Conservation (phyloP, 1,140 invertebrate genomes). For the Conus ventricosus region DNA sequence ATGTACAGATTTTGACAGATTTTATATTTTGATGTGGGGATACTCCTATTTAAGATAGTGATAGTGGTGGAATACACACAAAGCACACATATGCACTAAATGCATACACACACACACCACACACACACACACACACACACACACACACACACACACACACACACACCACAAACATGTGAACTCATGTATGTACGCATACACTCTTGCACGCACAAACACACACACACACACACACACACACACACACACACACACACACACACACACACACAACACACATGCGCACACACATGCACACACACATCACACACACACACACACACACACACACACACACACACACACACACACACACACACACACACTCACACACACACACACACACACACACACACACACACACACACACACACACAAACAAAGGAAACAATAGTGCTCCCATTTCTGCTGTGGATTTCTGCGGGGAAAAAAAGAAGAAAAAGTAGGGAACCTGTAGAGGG, state of each 20-base stretch:
- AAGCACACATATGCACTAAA: background rate
- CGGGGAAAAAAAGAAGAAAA: too few relatives aligned
- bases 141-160: background rate
- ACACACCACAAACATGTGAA: background rate
- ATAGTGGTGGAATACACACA: background rate
- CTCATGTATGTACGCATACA: background rate
- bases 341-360: background rate
- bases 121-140: slow-evolving; percentile 18
- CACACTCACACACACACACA: background rate
- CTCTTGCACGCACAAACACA: background rate
- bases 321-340: too few relatives aligned
- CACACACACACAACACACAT: background rate
- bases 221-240: slow-evolving; percentile 14
- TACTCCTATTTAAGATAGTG: background rate
- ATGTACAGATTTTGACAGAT: too few relatives aligned
- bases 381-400: slow-evolving; percentile 1
- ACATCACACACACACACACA: background rate
- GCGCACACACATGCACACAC: too few relatives aligned
- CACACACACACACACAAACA: background rate
- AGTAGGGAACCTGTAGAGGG: too few relatives aligned
- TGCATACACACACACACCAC: slow-evolving; percentile 16
- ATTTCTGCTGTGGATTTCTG: too few relatives aligned
- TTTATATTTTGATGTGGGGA: too few relatives aligned
- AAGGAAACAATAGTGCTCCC: too few relatives aligned
- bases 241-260: too few relatives aligned